Evolutionary conservation across 2,888 invertebrate species (phyloP), one percentile per base, ranked within the genome.

Genomic region (Hipparchia sbordonii): DNA sequence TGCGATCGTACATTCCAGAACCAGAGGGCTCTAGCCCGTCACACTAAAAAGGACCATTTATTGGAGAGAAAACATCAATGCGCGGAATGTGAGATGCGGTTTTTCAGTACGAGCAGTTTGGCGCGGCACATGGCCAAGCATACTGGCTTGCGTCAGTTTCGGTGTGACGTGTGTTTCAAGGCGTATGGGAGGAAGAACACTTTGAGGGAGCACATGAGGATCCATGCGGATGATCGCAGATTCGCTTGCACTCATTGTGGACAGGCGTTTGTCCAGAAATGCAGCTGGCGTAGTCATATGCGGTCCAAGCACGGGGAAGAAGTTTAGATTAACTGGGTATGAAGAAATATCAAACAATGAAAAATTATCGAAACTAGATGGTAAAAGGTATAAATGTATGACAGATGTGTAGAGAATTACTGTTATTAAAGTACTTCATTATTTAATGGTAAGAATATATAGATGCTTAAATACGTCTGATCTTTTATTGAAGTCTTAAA

Each of bases 281-380:
- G 85, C 82, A 90, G 89, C 71, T 86, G 89, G 77, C 84, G 87
- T 23, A 87, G 87, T 10, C 93, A 93, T 73, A 88, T 92, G 82
- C 87, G 89, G 12, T 80, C 82, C 0, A 85, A 84, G 62, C 85
- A 85, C 65, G 80, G 79, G 6, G 81, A 81, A 61, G 77, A 79
- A 46, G 77, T 77, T 12, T 80, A 77, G 68, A 5, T 51, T 62
- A 0, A 13, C 6, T 54, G 5, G 46, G 0, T 23, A 52, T n/a
- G 9, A 1, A n/a, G 23, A 48, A 48, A 62, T 3, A n/a, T 45
- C n/a, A 45, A 9, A n/a, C 12, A 45, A 39, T 23, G 6, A 12
- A n/a, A 62, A 23, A 33, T 6, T 9, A 60, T 39, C 10, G 59
- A 60, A 39, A 48, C 33, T 33, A 60, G 59, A 39, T 39, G 4